Evolutionary conservation across 2,888 invertebrate species (phyloP).

Genomic region (Cephus sareptanus): DNA sequence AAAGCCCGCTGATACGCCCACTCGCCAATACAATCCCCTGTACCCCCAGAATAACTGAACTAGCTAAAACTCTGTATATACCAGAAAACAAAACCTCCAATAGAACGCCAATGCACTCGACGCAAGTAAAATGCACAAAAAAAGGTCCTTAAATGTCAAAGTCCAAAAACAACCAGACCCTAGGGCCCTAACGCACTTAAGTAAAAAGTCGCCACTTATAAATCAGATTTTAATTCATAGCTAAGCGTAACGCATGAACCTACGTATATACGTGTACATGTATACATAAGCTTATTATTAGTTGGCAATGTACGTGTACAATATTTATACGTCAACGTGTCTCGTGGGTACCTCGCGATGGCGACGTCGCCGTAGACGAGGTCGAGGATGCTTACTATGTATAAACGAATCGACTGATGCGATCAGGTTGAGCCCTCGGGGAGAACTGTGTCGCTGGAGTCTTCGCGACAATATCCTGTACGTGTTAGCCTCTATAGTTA

Average conservation of each 20-base stretch:
- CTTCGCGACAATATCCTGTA: conserved; percentile 59
- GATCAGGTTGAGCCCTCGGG: conserved; percentile 57
- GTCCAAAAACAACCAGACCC: neutral
- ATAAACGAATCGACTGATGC: conserved; percentile 42
- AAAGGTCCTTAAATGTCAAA: neutral
- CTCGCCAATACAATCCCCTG: neutral
- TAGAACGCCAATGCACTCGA: neutral
- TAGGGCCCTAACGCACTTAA: neutral
- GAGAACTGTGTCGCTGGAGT: conserved; percentile 62
- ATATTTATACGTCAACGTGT: conserved; percentile 8
- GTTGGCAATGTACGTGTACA: conserved; percentile 9
- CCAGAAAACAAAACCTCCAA: neutral
- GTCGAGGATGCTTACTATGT: conserved; percentile 4
- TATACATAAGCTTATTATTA: conserved; percentile 12
- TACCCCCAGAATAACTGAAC: neutral
- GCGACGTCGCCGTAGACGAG: conserved; percentile 9
- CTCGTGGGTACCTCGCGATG: conserved; percentile 8
- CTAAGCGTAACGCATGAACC: neutral
- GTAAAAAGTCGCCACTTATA: neutral
- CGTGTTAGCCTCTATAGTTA: conserved; percentile 61
- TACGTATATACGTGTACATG: neutral
- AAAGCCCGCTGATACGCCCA: neutral
- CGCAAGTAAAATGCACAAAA: neutral
- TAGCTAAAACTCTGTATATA: neutral
- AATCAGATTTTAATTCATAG: neutral